Percentiles rank a stretch among this genome's conserved stretches.
Conservation (phyloP, 1,140 invertebrate species). For the Drosophila navojoa region DNA sequence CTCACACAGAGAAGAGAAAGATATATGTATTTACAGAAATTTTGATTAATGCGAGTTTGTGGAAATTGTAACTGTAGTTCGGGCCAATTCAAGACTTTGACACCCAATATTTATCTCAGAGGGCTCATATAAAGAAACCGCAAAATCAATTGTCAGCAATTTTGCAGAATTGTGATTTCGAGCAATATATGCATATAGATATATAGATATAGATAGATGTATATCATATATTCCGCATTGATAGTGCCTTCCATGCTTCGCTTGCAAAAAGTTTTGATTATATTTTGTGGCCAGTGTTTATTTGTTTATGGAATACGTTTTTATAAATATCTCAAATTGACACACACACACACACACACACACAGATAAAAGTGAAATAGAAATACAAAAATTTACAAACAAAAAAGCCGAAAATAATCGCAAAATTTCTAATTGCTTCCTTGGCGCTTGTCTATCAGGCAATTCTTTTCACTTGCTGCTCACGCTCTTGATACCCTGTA, state of each 20-base stretch:
- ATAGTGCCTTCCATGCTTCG: slow-evolving; percentile 3
- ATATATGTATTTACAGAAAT: too few species aligned
- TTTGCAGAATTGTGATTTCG: slow-evolving; percentile 7
- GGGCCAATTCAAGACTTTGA: background rate
- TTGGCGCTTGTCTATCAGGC: slow-evolving; percentile 40
- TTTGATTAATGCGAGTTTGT: too few species aligned
- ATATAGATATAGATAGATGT: too few species aligned
- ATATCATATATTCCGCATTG: slow-evolving; percentile 5
- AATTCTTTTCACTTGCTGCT: slow-evolving; percentile 16
- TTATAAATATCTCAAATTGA: slow-evolving; percentile 50
- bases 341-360: slow-evolving; percentile 15
- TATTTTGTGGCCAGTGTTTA: slow-evolving; percentile 39
- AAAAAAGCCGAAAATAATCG: slow-evolving; percentile 37
- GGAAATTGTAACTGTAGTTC: too few species aligned
- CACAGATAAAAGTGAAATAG: slow-evolving; percentile 7
- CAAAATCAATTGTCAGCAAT: slow-evolving; percentile 26
- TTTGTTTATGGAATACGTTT: slow-evolving; percentile 44
- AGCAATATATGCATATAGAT: background rate
- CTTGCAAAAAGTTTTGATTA: slow-evolving; percentile 25
- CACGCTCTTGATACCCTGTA: slow-evolving; percentile 28
- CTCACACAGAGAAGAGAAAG: too few species aligned
- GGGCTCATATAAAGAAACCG: background rate
- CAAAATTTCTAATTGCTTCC: slow-evolving; percentile 47
- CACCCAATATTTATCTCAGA: slow-evolving; percentile 3
- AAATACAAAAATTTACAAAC: slow-evolving; percentile 13